Conservation (phyloP, 2,888 invertebrate genomes). For the Mesochorus sp. region DNA sequence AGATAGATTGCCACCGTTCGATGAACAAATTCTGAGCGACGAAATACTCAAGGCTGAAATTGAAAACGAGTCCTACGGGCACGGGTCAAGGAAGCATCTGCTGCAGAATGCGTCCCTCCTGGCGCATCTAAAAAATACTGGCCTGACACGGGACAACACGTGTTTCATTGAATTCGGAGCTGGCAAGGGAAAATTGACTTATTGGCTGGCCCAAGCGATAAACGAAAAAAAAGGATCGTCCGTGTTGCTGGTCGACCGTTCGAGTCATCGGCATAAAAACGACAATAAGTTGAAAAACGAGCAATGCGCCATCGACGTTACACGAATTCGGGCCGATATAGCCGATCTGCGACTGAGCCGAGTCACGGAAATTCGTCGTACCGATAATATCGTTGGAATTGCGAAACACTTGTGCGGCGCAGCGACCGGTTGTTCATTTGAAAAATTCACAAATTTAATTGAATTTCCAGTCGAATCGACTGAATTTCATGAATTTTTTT, state of each 20-base stretch:
- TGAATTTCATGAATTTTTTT: conserved; percentile 41
- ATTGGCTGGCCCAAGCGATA: conserved; percentile 88
- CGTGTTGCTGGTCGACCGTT: conserved; percentile 90
- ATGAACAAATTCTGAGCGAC: conserved; percentile 81
- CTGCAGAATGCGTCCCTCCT: conserved; percentile 91
- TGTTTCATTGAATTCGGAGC: conserved; percentile 95
- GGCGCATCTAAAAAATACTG: conserved; percentile 86
- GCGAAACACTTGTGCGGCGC: conserved; percentile 96
- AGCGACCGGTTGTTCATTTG: conserved; percentile 88
- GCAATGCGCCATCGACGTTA: conserved; percentile 82
- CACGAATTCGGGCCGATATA: conserved; percentile 91
- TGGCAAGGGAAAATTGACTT: conserved; percentile 94
- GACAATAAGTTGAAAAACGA: conserved; percentile 85
- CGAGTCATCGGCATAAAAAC: conserved; percentile 91
- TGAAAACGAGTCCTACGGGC: conserved; percentile 84
- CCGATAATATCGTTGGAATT: conserved; percentile 85
- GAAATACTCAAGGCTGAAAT: conserved; percentile 82
- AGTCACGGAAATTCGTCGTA: conserved; percentile 82
- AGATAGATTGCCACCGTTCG: conserved; percentile 78
- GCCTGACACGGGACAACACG: conserved; percentile 85
- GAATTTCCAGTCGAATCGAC: neutral
- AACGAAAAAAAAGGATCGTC: conserved; percentile 82
- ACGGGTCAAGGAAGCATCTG: conserved; percentile 88
- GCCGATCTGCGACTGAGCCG: conserved; percentile 88
- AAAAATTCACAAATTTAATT: neutral